Evolutionary conservation across 2,888 invertebrate species (phyloP), one percentile per base, ranked within the genome.

Genomic region (Amphipyra tragopoginis): DNA sequence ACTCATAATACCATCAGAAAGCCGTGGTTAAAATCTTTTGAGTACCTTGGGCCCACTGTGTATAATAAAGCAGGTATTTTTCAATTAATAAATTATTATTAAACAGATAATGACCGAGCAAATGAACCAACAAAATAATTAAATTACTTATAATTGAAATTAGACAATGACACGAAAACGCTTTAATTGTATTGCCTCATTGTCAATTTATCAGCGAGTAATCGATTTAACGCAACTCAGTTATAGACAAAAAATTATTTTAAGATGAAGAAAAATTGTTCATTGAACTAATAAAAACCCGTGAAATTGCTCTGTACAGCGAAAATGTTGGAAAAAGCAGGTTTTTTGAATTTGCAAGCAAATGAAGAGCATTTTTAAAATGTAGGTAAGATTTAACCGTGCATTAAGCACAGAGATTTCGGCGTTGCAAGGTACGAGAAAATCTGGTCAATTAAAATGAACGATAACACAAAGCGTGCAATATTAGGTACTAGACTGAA

Each of bases 281-380:
- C 65, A 52, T 48, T 55, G 60, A 58, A 10, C 15, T 39, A 49
- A 36, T 57, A 57, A 59, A 64, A 11, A 38, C 38, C 45, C 70
- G 38, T 73, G 65, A 73, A 72, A 72, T 69, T 10, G 60, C 69
- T 34, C 50, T 47, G 44, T 26, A 43, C 15, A 6, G 21, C 14
- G 14, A 59, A 72, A 71, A 72, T 38, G 29, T 51, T n/a, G 14
- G 2, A 29, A 53, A 57, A 60, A 60, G 26, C 56, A 21, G 57
- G 59, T 60, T 73, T 64, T 60, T 54, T 15, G 14, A 50, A n/a
- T 7, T 15, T 9, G 8, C 1, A 49, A 57, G 8, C 7, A 36
- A 54, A 51, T 64, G 9, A 34, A 47, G 13, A 43, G 11, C 13
- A 13, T 15, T 54, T 50, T 34, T 8, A 40, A 44, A 72, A 67